A percentile compares a stretch with the other conserved stretches of the same genome.
Conservation (phyloP, 1,140 invertebrate genomes). For the Cardiocondyla obscurior region DNA sequence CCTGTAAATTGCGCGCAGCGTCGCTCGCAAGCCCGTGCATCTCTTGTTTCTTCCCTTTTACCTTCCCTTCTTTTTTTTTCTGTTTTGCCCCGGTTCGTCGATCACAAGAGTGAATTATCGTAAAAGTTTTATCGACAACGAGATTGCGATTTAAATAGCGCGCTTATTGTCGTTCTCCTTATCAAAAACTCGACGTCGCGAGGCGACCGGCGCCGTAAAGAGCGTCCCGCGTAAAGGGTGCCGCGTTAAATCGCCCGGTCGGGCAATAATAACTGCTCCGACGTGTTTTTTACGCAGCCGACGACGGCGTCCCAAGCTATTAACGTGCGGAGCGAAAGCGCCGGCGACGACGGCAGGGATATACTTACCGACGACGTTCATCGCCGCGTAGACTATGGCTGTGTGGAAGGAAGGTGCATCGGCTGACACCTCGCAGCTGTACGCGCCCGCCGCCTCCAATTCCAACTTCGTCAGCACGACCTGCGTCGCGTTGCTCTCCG, state of each 20-base stretch:
- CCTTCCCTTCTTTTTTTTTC: not conserved
- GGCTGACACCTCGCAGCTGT: conserved; percentile 92
- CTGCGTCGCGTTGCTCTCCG: conserved; percentile 86
- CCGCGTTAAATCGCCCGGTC: not conserved
- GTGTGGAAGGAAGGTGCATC: conserved; percentile 94
- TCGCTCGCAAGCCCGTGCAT: not conserved
- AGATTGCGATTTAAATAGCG: conserved; percentile 35
- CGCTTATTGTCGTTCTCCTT: conserved; percentile 38
- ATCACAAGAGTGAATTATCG: conserved; percentile 12
- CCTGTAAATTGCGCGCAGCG: not conserved
- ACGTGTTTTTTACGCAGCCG: conserved; percentile 24
- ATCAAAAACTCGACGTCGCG: not conserved
- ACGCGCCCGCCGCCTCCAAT: conserved; percentile 87
- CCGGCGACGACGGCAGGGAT: not conserved
- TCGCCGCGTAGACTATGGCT: conserved; percentile 87
- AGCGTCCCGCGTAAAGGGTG: too few relatives aligned
- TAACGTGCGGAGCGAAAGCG: not conserved
- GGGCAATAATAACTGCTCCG: not conserved
- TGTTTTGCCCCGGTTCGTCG: not conserved
- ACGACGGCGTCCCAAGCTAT: not conserved
- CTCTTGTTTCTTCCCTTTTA: not conserved
- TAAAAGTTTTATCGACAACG: not conserved
- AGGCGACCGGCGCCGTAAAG: not conserved
- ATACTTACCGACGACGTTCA: conserved; percentile 90
- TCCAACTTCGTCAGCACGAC: conserved; percentile 86